Evolutionary conservation across 2,888 invertebrate genomes (phyloP).

Genomic region (Caenorhabditis becei): DNA sequence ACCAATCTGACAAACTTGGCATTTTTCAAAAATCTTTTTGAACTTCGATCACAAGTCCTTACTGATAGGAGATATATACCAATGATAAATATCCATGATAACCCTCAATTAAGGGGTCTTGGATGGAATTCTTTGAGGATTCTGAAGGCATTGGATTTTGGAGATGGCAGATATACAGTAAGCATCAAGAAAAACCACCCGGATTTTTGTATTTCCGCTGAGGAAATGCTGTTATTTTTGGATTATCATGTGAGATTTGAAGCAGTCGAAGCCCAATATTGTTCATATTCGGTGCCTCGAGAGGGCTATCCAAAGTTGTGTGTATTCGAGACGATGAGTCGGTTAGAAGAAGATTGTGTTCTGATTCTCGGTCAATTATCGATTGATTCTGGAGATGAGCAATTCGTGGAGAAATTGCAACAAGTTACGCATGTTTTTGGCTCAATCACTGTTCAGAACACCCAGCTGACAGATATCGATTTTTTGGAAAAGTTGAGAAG

Average conservation of each 20-base stretch:
- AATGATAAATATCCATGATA: constrained; percentile 1
- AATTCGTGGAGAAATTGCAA: constrained; percentile 8
- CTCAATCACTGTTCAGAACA: constrained; percentile 23
- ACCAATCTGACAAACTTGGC: not conserved
- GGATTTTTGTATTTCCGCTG: constrained; percentile 5
- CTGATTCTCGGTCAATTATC: constrained; percentile 5
- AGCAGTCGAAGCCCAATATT: not conserved
- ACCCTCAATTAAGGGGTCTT: not conserved
- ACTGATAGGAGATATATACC: too few species aligned
- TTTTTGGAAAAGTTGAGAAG: not conserved
- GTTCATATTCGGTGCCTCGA: not conserved
- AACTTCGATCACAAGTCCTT: not conserved
- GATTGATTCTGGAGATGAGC: constrained; percentile 18
- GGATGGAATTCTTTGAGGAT: not conserved
- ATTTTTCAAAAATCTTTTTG: not conserved
- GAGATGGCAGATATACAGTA: not conserved
- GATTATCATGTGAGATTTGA: not conserved
- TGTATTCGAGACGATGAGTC: not conserved
- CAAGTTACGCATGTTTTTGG: not conserved
- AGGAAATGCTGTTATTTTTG: not conserved
- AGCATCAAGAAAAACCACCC: not conserved
- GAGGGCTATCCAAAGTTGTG: not conserved
- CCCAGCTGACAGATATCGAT: not conserved
- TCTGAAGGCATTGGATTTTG: not conserved
- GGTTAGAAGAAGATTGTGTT: not conserved